Percentiles rank a stretch among this genome's conserved stretches.
These are phyloP conservation scores for Thymallus thymallus DNA, from an alignment of 2,113 vertebrate genomes.

Conservation along the genomic window DNA sequence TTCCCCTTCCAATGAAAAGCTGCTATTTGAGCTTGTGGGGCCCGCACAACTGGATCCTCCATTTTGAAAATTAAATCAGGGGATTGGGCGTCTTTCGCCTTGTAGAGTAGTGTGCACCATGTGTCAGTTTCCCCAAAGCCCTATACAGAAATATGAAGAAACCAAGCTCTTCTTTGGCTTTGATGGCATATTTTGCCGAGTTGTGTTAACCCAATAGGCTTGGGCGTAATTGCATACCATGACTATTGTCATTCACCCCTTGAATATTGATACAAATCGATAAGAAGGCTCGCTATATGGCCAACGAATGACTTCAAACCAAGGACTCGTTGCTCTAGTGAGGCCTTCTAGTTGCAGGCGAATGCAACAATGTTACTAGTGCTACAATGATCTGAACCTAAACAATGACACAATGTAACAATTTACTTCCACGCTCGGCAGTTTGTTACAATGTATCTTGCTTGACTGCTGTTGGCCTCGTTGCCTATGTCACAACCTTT, in stretches of 20 bases:
- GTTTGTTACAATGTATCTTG: neutral
- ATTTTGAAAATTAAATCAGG: conserved; percentile 48
- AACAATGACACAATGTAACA: neutral
- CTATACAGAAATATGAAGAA: neutral
- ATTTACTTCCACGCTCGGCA: too few species aligned
- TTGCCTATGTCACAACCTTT: conserved; percentile 27
- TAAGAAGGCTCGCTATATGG: neutral
- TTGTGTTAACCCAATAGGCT: neutral
- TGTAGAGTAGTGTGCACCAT: conserved; percentile 19
- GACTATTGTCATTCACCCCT: neutral
- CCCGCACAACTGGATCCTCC: conserved; percentile 31
- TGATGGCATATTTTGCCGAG: neutral
- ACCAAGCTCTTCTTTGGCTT: neutral
- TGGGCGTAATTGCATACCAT: neutral
- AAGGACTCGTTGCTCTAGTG: neutral
- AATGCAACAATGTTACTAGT: neutral
- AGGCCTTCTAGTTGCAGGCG: neutral
- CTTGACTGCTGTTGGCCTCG: neutral
- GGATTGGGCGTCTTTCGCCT: conserved; percentile 2
- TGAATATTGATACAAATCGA: neutral
- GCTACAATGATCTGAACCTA: neutral
- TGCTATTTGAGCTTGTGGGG: neutral
- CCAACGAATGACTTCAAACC: neutral
- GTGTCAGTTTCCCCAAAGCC: conserved; percentile 13
- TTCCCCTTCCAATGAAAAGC: neutral